Conservation (phyloP, 2,888 invertebrate genomes). For the Microdon myrmicae region DNA sequence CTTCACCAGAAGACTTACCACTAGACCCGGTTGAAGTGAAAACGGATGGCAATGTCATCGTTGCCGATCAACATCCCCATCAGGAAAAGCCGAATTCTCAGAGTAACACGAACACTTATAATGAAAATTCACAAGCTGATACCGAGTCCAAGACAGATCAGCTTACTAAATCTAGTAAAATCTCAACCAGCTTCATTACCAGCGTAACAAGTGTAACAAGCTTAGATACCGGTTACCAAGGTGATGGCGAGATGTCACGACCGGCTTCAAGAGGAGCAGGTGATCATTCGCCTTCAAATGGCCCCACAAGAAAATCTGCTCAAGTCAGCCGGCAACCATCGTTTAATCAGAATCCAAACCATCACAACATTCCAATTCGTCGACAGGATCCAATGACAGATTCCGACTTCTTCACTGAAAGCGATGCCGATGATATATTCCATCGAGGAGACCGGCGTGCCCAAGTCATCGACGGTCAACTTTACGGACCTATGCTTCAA, state of each 20-base stretch:
- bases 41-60: conserved; percentile 70
- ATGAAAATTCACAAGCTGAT: conserved; percentile 70
- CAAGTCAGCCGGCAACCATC: conserved; percentile 67
- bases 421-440: conserved; percentile 81
- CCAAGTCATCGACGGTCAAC: conserved; percentile 88
- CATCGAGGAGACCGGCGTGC: conserved; percentile 80
- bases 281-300: conserved; percentile 76
- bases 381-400: conserved; percentile 89
- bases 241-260: conserved; percentile 89
- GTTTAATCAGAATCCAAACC: conserved; percentile 60
- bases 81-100: conserved; percentile 4
- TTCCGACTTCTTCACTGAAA: conserved; percentile 90
- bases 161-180: conserved; percentile 73
- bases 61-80: conserved; percentile 61
- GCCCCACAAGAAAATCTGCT: conserved; percentile 62
- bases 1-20: conserved; percentile 86
- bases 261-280: conserved; percentile 83
- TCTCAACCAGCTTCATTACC: conserved; percentile 82
- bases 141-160: conserved; percentile 71
- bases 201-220: conserved; percentile 92
- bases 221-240: conserved; percentile 93
- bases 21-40: conserved; percentile 78
- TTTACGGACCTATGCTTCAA: conserved; percentile 75
- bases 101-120: conserved; percentile 59
- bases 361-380: conserved; percentile 72